A percentile compares a stretch with the other conserved stretches of the same genome.
These are phyloP conservation scores for Druceiella hillmani DNA, from an alignment of 2,888 invertebrate genomes.

Conservation along the genomic window DNA sequence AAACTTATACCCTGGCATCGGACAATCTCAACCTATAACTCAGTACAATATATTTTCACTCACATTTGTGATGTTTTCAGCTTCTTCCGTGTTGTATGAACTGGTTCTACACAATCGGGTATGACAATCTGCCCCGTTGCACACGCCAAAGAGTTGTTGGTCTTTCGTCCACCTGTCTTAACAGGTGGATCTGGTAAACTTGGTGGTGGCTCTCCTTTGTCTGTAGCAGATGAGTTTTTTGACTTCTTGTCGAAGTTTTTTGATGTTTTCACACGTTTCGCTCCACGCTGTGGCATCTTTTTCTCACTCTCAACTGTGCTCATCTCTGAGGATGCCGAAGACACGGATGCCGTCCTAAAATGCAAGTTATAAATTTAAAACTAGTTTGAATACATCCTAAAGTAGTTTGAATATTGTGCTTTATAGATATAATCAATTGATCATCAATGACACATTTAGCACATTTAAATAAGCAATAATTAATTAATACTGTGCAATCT, in stretches of 20 bases:
- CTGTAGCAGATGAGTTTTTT: conserved; percentile 37
- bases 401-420: too few relatives aligned
- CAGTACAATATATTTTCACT: conserved; percentile 32
- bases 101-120: conserved; percentile 46
- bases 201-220: conserved; percentile 42
- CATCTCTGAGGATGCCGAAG: conserved; percentile 32
- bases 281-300: conserved; percentile 36
- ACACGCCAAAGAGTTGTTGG: conserved; percentile 80
- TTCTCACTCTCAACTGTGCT: conserved; percentile 28
- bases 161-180: conserved; percentile 65
- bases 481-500: too few relatives aligned
- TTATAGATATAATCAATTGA: too few relatives aligned
- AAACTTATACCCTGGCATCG: too few relatives aligned
- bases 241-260: conserved; percentile 38
- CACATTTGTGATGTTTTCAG: conserved; percentile 66
- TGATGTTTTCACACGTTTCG: conserved; percentile 27
- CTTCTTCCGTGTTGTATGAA: conserved; percentile 45
- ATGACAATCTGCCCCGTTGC: conserved; percentile 81
- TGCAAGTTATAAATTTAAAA: too few relatives aligned
- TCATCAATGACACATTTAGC: too few relatives aligned
- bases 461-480: too few relatives aligned
- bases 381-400: too few relatives aligned
- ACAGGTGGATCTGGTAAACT: conserved; percentile 32
- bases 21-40: too few relatives aligned
- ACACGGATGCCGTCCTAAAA: conserved; percentile 37